Percentiles rank a stretch among this genome's conserved stretches.
These are phyloP conservation scores for Nycticorax nycticorax DNA, from an alignment of 2,113 vertebrate genomes.

Conservation along the genomic window DNA sequence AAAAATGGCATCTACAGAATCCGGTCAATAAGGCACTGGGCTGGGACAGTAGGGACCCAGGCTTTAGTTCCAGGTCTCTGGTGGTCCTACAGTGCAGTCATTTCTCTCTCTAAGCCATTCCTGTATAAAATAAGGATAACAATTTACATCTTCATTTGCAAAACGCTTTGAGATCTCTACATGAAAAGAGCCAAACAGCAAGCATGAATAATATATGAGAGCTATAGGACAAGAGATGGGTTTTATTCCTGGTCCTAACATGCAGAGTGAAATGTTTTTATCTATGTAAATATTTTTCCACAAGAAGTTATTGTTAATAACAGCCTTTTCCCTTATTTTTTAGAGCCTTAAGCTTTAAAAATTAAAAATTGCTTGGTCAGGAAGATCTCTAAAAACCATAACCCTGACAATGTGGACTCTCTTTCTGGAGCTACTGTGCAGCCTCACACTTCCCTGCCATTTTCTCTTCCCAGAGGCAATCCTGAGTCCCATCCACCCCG, in stretches of 20 bases:
- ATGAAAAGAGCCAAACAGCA: slow-evolving; percentile 23
- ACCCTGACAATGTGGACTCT: background rate
- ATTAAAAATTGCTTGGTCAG: background rate
- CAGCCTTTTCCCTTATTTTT: background rate
- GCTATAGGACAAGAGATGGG: background rate
- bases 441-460: background rate
- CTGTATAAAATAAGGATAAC: background rate
- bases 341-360: background rate
- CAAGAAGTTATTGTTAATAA: background rate
- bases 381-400: background rate
- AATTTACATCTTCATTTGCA: slow-evolving; percentile 28
- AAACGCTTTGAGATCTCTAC: background rate
- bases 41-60: background rate
- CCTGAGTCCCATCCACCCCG: background rate
- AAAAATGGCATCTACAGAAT: background rate
- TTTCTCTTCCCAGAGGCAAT: background rate
- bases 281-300: slow-evolving; percentile 31
- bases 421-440: background rate
- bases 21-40: background rate
- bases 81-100: background rate
- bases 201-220: slow-evolving; percentile 20
- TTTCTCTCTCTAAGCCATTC: background rate
- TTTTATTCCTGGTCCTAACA: background rate
- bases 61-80: background rate
- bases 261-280: background rate